Percentiles rank a stretch among this genome's conserved stretches.
Conservation (phyloP, 2,888 invertebrate species). For the Ophion ventricosus region DNA sequence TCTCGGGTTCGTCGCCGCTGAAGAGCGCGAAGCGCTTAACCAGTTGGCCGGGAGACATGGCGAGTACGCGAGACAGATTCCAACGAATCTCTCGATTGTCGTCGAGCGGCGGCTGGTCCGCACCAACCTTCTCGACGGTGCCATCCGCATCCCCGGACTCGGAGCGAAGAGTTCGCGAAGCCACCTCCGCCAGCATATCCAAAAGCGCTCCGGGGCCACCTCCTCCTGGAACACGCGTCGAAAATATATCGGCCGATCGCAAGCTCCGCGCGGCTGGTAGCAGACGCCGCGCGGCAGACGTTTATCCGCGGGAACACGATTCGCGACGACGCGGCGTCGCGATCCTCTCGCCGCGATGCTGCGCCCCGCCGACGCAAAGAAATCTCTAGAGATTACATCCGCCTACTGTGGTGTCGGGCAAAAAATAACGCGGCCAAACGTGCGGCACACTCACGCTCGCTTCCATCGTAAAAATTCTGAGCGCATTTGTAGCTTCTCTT, state of each 20-base stretch:
- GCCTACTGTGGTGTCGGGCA: background rate
- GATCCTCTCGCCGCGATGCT: background rate
- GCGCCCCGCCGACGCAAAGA: background rate
- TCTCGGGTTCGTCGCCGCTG: conserved; percentile 84
- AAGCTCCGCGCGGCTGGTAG: conserved; percentile 69
- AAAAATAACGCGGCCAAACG: conserved; percentile 12
- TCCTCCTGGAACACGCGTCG: conserved; percentile 62
- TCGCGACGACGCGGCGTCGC: background rate
- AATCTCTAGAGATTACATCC: background rate
- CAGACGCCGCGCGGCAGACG: conserved; percentile 84
- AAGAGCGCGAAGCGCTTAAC: conserved; percentile 84
- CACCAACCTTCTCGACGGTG: conserved; percentile 62
- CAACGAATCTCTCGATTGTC: conserved; percentile 70
- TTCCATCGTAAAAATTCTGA: conserved; percentile 75
- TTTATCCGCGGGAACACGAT: conserved; percentile 73
- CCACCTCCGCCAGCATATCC: conserved; percentile 85
- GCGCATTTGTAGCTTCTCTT: conserved; percentile 75
- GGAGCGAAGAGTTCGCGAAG: conserved; percentile 84
- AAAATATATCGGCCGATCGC: background rate
- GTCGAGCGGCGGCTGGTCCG: conserved; percentile 49
- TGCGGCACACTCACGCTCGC: conserved; percentile 66
- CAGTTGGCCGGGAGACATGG: conserved; percentile 83
- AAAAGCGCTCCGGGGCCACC: conserved; percentile 81
- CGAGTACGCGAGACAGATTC: conserved; percentile 75
- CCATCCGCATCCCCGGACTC: conserved; percentile 75